Conservation (phyloP, 2,888 invertebrate species). For the Plutella xylostella region DNA sequence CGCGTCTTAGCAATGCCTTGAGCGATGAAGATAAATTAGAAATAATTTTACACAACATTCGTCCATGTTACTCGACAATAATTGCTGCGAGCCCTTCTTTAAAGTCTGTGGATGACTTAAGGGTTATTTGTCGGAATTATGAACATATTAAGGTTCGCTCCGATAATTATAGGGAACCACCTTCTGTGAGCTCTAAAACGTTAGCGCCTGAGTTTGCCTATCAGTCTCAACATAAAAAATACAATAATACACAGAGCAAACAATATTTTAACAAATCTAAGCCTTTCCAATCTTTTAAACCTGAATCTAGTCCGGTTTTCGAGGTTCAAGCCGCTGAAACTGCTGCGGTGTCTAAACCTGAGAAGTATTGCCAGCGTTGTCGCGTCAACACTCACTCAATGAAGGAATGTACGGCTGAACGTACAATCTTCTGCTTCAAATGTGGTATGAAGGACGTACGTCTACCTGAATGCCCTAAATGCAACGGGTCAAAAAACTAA, state of each 20-base stretch:
- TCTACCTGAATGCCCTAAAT: neutral
- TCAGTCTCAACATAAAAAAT: no score
- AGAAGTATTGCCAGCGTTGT: neutral
- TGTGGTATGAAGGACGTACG: neutral
- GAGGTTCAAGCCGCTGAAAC: neutral
- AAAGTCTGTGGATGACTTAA: neutral
- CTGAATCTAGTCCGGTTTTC: neutral
- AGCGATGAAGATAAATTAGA: neutral
- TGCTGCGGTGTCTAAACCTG: neutral
- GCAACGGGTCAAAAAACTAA: neutral
- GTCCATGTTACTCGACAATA: neutral
- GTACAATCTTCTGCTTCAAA: neutral
- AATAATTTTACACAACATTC: neutral
- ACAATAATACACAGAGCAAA: neutral
- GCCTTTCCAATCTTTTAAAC: neutral
- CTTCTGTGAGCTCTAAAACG: neutral
- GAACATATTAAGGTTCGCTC: neutral
- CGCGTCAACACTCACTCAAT: neutral
- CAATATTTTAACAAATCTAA: neutral
- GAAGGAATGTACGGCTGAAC: neutral
- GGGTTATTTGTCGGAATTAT: neutral
- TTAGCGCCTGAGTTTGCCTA: no score
- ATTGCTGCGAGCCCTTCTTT: neutral
- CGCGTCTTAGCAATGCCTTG: neutral
- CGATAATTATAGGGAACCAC: neutral